phyloP scores from a whole-genome alignment of 2,113 vertebrate species.

The Peromyscus maniculatus region DNA sequence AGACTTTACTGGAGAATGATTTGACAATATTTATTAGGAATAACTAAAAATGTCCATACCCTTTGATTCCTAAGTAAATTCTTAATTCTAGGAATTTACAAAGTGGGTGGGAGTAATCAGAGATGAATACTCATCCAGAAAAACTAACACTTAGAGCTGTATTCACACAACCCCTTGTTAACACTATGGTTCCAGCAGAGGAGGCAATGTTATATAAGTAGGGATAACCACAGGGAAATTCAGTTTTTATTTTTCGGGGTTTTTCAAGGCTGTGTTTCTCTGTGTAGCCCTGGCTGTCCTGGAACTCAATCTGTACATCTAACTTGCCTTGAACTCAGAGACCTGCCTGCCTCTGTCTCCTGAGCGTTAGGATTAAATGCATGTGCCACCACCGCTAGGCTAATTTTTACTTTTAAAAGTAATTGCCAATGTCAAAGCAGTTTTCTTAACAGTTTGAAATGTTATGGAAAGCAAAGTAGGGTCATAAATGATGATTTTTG shows the following conservation, averaged over 20 bases:
- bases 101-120: not conserved
- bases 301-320: no score
- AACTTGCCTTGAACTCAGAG: no score
- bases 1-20: not conserved
- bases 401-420: conserved; percentile 52
- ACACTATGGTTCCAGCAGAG: not conserved
- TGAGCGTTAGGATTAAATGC: no score
- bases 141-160: not conserved
- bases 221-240: not conserved
- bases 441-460: not conserved
- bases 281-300: not conserved
- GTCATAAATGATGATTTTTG: conserved; percentile 39
- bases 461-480: conserved; percentile 2
- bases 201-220: not conserved
- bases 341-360: no score
- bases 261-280: not conserved
- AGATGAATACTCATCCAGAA: not conserved
- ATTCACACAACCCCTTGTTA: not conserved
- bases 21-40: conserved; percentile 17
- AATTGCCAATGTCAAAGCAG: not conserved
- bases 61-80: conserved; percentile 17
- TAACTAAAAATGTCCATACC: conserved; percentile 38
- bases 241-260: not conserved
- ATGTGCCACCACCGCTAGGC: not conserved
- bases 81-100: conserved; percentile 7